These are phyloP conservation scores for Drosophila carrolli DNA, from an alignment of 1,140 invertebrate genomes.

Conservation along the genomic window DNA sequence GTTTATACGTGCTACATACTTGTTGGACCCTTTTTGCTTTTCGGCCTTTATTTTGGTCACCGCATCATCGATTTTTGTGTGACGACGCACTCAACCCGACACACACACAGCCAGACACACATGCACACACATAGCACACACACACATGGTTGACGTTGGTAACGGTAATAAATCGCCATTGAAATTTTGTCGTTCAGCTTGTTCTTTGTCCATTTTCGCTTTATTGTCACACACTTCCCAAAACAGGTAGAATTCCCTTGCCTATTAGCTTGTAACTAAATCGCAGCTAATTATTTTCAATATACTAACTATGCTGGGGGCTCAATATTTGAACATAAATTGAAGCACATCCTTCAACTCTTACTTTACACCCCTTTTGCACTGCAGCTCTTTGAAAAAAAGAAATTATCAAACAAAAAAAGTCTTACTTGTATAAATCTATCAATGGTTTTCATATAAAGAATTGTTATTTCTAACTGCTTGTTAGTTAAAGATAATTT, in stretches of 20 bases:
- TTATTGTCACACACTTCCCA: conserved; percentile 5
- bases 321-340: not conserved
- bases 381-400: too few relatives aligned
- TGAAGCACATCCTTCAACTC: not conserved
- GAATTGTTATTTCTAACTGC: too few relatives aligned
- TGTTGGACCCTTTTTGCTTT: conserved; percentile 46
- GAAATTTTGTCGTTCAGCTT: conserved; percentile 51
- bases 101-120: conserved; percentile 9
- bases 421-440: too few relatives aligned
- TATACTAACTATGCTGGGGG: not conserved
- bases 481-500: too few relatives aligned
- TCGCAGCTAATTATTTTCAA: not conserved
- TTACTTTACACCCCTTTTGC: too few relatives aligned
- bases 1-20: conserved; percentile 40
- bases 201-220: not conserved
- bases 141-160: conserved; percentile 46
- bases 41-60: conserved; percentile 74
- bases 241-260: not conserved
- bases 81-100: conserved; percentile 12
- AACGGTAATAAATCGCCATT: conserved; percentile 78
- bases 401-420: too few relatives aligned
- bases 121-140: conserved; percentile 3
- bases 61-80: conserved; percentile 68
- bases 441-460: too few relatives aligned
- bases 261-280: not conserved